A percentile compares a stretch with the other conserved stretches of the same genome.
These are phyloP conservation scores for Myotis pilosus DNA, from an alignment of 2,797 vertebrate genomes.

Conservation along the genomic window DNA sequence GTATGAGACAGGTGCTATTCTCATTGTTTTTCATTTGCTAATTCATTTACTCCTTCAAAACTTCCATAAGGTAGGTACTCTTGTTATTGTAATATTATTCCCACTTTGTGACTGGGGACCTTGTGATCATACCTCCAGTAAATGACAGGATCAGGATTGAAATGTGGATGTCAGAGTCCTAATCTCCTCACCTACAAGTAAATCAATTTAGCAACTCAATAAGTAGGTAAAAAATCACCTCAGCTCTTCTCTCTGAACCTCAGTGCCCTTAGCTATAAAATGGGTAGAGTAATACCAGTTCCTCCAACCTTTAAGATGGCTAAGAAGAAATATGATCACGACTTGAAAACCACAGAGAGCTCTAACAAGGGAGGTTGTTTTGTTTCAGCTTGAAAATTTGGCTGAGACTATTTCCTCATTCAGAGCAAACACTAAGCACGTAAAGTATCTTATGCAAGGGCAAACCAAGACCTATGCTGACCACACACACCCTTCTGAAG, in stretches of 20 bases:
- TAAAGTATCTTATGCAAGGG: background rate
- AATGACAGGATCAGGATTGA: background rate
- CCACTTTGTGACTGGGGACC: background rate
- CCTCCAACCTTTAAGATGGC: background rate
- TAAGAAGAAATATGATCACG: background rate
- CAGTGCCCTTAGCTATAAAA: background rate
- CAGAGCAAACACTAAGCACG: background rate
- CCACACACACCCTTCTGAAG: background rate
- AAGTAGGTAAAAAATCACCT: background rate
- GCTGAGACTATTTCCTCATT: background rate
- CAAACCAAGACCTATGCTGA: background rate
- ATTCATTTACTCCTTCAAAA: slow-evolving; percentile 1
- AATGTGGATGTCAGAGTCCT: background rate
- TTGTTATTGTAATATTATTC: background rate
- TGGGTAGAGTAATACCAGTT: background rate
- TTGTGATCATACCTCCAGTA: background rate
- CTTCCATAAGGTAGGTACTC: background rate
- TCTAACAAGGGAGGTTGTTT: background rate
- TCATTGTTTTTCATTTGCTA: background rate
- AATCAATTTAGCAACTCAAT: background rate
- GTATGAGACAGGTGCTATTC: background rate
- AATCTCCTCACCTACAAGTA: background rate
- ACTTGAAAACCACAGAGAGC: background rate
- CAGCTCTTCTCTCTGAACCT: background rate
- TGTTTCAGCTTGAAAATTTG: background rate